A percentile compares a stretch with the other conserved stretches of the same genome.
These are phyloP conservation scores for Diadophis punctatus DNA, from an alignment of 2,113 vertebrate species.

Conservation along the genomic window DNA sequence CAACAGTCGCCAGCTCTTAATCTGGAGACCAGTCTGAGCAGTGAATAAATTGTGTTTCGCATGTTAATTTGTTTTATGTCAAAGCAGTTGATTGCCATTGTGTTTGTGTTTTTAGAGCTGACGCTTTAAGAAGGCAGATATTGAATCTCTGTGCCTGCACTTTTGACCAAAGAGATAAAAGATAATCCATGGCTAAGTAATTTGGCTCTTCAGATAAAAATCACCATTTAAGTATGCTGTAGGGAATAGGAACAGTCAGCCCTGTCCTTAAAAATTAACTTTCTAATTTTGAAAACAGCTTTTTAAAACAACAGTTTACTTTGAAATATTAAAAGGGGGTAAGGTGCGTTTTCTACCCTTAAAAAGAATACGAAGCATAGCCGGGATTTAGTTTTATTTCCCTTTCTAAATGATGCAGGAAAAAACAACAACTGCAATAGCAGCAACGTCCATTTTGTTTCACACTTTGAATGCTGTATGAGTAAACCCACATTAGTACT, in stretches of 20 bases:
- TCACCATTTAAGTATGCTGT: conserved; percentile 34
- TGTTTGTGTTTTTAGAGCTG: conserved; percentile 27
- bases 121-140: conserved; percentile 50
- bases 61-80: conserved; percentile 43
- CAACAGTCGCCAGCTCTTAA: neutral
- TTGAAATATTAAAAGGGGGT: conserved; percentile 39
- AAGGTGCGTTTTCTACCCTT: conserved; percentile 44
- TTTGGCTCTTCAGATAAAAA: conserved; percentile 49
- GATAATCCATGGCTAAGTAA: conserved; percentile 50
- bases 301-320: conserved; percentile 22
- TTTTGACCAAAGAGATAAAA: conserved; percentile 49
- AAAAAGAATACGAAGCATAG: conserved; percentile 49
- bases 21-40: neutral
- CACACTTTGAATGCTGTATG: no score
- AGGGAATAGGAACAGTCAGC: conserved; percentile 14
- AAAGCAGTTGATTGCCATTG: conserved; percentile 38
- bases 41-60: neutral
- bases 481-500: neutral
- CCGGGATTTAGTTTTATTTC: conserved; percentile 36
- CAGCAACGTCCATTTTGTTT: neutral
- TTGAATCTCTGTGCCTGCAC: conserved; percentile 36
- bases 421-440: neutral
- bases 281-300: conserved; percentile 35
- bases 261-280: conserved; percentile 50
- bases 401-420: neutral